phyloP scores from a whole-genome alignment of 2,888 invertebrate species.

The Dascillus cervinus region DNA sequence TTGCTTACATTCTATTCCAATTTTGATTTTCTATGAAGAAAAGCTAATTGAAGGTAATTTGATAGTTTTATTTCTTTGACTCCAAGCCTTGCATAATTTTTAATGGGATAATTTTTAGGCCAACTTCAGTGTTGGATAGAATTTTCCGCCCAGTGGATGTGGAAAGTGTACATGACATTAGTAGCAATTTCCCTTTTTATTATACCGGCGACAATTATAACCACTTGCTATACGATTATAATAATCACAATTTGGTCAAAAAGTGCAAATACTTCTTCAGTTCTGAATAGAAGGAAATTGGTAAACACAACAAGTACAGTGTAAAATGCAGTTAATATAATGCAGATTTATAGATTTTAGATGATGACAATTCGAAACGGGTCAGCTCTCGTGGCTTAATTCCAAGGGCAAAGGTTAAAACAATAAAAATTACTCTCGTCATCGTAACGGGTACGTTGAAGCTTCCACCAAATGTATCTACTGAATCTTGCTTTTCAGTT shows the following conservation, averaged over 20 bases:
- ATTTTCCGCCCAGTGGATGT: conserved; percentile 59
- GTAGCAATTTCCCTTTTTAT: conserved; percentile 75
- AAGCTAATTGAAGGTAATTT: conserved; percentile 59
- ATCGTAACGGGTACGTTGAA: conserved; percentile 61
- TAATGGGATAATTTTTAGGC: conserved; percentile 39
- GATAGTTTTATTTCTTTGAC: neutral
- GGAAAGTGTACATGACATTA: conserved; percentile 81
- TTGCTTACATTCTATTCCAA: conserved; percentile 70
- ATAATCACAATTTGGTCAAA: conserved; percentile 86
- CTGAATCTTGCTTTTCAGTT: conserved; percentile 47
- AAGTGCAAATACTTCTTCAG: too few relatives aligned
- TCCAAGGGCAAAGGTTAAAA: conserved; percentile 89
- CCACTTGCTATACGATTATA: conserved; percentile 80
- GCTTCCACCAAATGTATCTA: conserved; percentile 3
- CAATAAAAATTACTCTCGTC: conserved; percentile 91
- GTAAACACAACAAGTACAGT: conserved; percentile 9
- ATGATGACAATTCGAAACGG: conserved; percentile 52
- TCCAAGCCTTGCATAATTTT: neutral
- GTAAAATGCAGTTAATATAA: conserved; percentile 2
- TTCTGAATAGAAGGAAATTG: too few relatives aligned
- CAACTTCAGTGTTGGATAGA: conserved; percentile 83
- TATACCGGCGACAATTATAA: conserved; percentile 76
- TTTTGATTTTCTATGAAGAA: conserved; percentile 71
- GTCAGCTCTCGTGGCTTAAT: conserved; percentile 89
- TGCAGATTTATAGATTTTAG: too few relatives aligned